A percentile compares a stretch with the other conserved stretches of the same genome.
These are phyloP conservation scores for Seira musarum DNA, from an alignment of 2,888 invertebrate genomes.

Conservation along the genomic window DNA sequence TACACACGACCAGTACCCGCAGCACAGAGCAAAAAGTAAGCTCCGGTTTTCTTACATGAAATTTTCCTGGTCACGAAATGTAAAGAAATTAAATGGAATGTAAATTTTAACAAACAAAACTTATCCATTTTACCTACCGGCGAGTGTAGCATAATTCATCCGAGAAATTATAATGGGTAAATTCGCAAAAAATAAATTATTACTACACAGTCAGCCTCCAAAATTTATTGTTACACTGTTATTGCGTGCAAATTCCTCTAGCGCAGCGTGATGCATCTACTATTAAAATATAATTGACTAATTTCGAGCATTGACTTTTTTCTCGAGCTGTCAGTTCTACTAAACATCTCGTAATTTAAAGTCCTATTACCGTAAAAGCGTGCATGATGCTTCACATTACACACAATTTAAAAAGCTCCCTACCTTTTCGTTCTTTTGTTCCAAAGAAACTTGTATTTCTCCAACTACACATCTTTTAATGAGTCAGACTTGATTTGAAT, in stretches of 20 bases:
- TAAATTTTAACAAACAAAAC: no score
- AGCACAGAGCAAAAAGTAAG: no score
- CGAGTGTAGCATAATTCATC: background rate
- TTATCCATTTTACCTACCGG: background rate
- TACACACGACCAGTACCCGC: no score
- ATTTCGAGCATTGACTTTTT: slow-evolving; percentile 37
- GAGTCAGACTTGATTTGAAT: slow-evolving; percentile 33
- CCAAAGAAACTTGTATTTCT: slow-evolving; percentile 11
- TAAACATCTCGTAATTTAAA: background rate
- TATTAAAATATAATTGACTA: slow-evolving; percentile 1
- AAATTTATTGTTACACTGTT: slow-evolving; percentile 23
- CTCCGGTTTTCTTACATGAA: background rate
- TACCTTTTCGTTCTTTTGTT: background rate
- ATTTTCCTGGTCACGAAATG: background rate
- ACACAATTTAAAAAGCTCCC: background rate
- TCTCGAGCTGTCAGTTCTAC: slow-evolving; percentile 25
- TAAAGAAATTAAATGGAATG: no score
- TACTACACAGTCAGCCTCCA: background rate
- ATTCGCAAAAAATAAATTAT: background rate
- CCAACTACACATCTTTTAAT: slow-evolving; percentile 20
- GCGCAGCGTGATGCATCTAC: slow-evolving; percentile 22
- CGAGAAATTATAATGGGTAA: background rate
- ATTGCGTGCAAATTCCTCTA: slow-evolving; percentile 25
- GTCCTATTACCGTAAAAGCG: slow-evolving; percentile 21
- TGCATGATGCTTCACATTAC: slow-evolving; percentile 29